Evolutionary conservation across 2,113 vertebrate species (phyloP), one percentile per base, ranked within the genome.

Genomic region (Malurus melanocephalus): DNA sequence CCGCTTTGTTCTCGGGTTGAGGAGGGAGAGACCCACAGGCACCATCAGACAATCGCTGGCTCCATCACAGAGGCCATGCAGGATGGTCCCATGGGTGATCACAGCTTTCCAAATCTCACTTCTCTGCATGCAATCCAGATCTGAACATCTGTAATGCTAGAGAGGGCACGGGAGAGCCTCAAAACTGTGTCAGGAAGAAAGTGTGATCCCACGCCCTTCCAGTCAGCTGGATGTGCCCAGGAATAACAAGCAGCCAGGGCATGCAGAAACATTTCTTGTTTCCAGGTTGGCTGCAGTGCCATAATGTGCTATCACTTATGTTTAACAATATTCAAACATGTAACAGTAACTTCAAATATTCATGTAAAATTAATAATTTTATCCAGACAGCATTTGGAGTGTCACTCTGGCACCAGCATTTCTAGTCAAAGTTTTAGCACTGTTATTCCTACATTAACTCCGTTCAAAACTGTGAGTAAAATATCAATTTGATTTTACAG

Each of bases 401-500:
- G 33, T 35, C 32, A 22, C 33, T 79, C 17, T 0, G 0, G 76
- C 65, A 80, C 40, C 45, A 68, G 27, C 28, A 43, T 49, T 88
- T 91, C 40, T 56, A 78, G 24, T 26, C 28, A 10, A 66, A 89
- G 75, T 72, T 93, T 95, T 79, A 93, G 43, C 73, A 88, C 74
- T 87, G 71, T 1, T 87, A 84, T 75, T 95, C 87, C 87, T 92
- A 90, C 74, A 94, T 95, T 59, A 96, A 93, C 90, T 89, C 78
- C 75, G 55, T 68, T 96, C 94, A 93, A 95, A 86, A 72, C 91
- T 92, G 59, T 76, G 57, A 95, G 89, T 89, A 91, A 96, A 97
- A 97, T 86, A 97, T 67, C 91, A 93, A 96, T 94, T 95, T 91
- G 59, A 94, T 91, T 97, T 95, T 96, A 87, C 90, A 93, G 68